Conservation (phyloP, 1,140 invertebrate species). For the Calliphora vicina region DNA sequence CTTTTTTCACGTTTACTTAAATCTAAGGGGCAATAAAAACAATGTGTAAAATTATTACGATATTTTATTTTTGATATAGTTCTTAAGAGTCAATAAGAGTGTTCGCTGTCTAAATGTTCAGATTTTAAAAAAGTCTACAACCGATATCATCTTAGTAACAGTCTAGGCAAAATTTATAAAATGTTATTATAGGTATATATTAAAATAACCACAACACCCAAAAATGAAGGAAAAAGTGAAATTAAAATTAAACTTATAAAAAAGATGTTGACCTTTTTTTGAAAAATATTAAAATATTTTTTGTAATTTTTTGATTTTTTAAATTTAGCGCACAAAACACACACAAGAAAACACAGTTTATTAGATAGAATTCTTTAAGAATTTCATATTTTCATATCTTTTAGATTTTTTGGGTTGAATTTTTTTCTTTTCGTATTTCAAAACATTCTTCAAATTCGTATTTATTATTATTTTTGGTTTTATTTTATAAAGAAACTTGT, state of each 20-base stretch:
- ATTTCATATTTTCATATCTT: neutral
- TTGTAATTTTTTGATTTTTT: neutral
- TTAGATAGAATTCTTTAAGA: neutral
- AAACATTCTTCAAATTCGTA: neutral
- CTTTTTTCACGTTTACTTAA: neutral
- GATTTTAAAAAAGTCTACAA: neutral
- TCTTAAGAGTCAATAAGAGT: constrained; percentile 42
- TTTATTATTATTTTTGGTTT: constrained; percentile 11
- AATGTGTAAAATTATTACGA: neutral
- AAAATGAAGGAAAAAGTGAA: neutral
- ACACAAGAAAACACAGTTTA: constrained; percentile 26
- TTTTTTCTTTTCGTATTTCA: neutral
- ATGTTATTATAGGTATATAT: neutral
- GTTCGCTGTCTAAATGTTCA: constrained; percentile 34
- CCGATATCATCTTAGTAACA: constrained; percentile 8
- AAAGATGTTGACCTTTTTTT: neutral
- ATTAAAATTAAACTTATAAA: neutral
- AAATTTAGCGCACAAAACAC: constrained; percentile 26
- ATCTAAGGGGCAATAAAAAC: neutral
- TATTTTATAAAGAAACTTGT: constrained; percentile 11
- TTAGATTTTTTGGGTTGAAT: neutral
- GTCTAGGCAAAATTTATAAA: constrained; percentile 21
- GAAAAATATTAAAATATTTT: neutral
- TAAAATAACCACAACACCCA: constrained; percentile 28
- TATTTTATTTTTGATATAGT: constrained; percentile 23